These are phyloP conservation scores for Galendromus occidentalis DNA, from an alignment of 1,140 invertebrate genomes.

Conservation along the genomic window DNA sequence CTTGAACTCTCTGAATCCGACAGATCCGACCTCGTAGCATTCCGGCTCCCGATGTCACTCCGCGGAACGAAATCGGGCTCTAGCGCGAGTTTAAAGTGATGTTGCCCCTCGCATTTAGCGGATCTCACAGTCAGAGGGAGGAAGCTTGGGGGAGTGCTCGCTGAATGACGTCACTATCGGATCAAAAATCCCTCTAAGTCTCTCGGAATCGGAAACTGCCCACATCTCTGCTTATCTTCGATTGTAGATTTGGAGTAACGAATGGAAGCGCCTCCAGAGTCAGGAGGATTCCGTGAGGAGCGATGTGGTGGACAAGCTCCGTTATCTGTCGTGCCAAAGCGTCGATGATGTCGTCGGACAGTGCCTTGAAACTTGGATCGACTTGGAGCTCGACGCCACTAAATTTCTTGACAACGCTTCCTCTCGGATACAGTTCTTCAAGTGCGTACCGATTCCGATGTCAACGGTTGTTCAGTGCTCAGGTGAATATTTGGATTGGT, in stretches of 20 bases:
- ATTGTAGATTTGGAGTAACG: constrained; percentile 4
- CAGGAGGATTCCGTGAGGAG: not conserved
- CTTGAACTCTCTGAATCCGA: no score
- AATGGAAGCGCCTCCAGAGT: not conserved
- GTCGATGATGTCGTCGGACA: not conserved
- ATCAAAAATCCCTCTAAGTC: no score
- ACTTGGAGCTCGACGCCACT: constrained; percentile 10
- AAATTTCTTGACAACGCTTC: constrained; percentile 1
- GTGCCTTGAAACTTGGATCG: constrained; percentile 9
- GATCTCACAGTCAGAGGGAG: no score
- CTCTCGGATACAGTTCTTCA: constrained; percentile 1
- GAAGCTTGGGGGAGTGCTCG: no score
- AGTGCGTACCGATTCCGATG: not conserved
- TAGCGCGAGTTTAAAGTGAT: no score
- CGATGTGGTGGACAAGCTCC: constrained; percentile 9
- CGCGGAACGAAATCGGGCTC: no score
- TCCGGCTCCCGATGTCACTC: no score
- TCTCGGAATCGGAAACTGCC: no score
- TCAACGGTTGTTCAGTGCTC: not conserved
- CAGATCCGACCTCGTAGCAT: no score
- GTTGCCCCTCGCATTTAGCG: no score
- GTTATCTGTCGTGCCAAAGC: constrained; percentile 7
- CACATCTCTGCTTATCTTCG: not conserved
- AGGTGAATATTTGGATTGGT: not conserved
- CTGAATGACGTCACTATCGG: no score